Base-by-base conservation (phyloP, 1,140 invertebrate genomes). In the Drosophila athabasca region DNA sequence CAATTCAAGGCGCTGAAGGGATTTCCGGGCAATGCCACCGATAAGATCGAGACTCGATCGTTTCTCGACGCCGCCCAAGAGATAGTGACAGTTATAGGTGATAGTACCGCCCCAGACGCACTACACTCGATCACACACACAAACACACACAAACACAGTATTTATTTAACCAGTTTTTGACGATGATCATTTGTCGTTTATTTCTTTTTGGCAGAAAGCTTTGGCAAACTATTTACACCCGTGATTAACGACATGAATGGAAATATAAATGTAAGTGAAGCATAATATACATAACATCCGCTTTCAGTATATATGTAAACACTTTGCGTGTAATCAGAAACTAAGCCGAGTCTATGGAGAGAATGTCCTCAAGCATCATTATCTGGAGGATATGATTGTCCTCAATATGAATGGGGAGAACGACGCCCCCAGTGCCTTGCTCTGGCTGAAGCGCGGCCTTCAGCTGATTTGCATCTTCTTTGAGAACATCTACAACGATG, bases 201-300 rank as follows among this genome's bases (percentile, higher is more conserved):
- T 62, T 39, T 41, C 0, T 15, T 55, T 31, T 22, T 45, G 24
- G 19, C 62, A 96, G 95, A 95, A 82, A 93, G 93, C 85, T 94
- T 96, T 89, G 95, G 95, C 62, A 95, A 94, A 92, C 90, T 95
- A 3, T 96, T 96, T 89, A 93, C 94, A 44, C 94, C 95, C 11
- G 93, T 96, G 19, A 95, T 94, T 82, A 94, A 94, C 92, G 95
- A 96, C 79, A 95, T 96, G 93, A 93, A 94, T 90, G 94, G 94
- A 78, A 96, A 96, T 91, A 94, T 96, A 78, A 93, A 94, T 81
- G 95, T 96, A 93, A 81, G 78, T 9, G 6, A 17, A 7, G 48
- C 17, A 22, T n/a, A 22, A 48, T 26, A 29, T 3, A 8, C 39
- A n/a, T 19, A 41, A 54, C 11, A 24, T 2, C 29, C 19, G n/a